Percentiles rank a stretch among this genome's conserved stretches.
phyloP scores from a whole-genome alignment of 2,113 vertebrate genomes.

The Mesembrinibis cayennensis region DNA sequence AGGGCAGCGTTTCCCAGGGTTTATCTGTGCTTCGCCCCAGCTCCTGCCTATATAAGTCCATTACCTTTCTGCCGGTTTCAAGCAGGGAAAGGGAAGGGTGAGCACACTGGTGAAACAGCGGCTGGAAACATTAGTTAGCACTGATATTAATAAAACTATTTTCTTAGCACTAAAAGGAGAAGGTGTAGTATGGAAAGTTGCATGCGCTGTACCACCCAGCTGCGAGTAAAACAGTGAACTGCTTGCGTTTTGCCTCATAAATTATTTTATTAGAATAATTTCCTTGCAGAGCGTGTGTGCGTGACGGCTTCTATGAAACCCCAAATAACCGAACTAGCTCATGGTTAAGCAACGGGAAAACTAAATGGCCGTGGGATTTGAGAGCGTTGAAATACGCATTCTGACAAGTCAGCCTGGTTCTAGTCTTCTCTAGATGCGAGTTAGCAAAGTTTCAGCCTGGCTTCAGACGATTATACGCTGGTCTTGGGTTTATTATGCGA shows the following conservation, averaged over 20 bases:
- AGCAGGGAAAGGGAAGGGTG: neutral
- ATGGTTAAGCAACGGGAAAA: neutral
- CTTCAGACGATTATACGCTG: neutral
- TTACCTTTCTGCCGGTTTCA: neutral
- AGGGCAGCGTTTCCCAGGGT: neutral
- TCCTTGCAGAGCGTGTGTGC: neutral
- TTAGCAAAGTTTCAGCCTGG: constrained; percentile 2
- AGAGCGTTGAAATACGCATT: neutral
- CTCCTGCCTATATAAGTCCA: neutral
- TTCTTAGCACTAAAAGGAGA: neutral
- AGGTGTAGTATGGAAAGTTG: neutral
- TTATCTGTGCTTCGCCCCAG: neutral
- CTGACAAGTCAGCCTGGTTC: neutral
- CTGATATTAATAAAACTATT: neutral
- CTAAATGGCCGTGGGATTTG: neutral
- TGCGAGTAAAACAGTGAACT: neutral
- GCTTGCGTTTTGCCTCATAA: neutral
- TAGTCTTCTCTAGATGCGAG: neutral
- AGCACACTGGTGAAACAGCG: neutral
- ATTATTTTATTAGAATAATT: neutral
- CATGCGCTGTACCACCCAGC: fast-evolving
- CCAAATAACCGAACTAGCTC: neutral
- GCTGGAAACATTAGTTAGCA: neutral
- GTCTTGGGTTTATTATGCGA: neutral
- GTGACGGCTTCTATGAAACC: fast-evolving